Conservation (phyloP, 2,888 invertebrate species). For the Suillia variegata region DNA sequence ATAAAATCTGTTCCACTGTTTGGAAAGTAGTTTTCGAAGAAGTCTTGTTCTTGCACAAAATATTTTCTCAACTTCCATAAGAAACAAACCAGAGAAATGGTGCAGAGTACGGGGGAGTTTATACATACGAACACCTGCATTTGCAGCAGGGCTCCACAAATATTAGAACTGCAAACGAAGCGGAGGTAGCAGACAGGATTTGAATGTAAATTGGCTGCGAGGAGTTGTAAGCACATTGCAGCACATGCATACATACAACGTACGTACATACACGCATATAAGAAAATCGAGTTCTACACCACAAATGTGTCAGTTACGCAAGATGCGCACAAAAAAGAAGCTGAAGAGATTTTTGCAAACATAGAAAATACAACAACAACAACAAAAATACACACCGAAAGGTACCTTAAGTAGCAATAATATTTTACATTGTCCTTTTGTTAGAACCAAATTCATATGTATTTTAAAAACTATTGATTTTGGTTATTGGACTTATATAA, state of each 20-base stretch:
- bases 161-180: conserved; percentile 6
- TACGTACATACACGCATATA: too few species aligned
- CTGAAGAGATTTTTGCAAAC: not conserved
- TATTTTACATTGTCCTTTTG: too few species aligned
- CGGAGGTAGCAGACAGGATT: conserved; percentile 29
- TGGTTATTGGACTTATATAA: too few species aligned
- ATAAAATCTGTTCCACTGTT: conserved; percentile 1
- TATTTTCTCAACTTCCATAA: conserved; percentile 42
- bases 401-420: too few species aligned
- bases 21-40: not conserved
- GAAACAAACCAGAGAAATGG: conserved; percentile 39
- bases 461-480: too few species aligned
- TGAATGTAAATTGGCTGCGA: conserved; percentile 43
- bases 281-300: too few species aligned
- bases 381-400: too few species aligned
- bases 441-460: too few species aligned
- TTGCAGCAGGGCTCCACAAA: conserved; percentile 26
- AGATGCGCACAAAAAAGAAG: not conserved
- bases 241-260: not conserved
- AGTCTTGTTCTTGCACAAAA: conserved; percentile 38
- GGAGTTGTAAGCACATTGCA: conserved; percentile 24
- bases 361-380: too few species aligned
- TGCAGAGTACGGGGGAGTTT: conserved; percentile 27
- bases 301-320: not conserved
- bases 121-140: conserved; percentile 10